Percentiles rank a stretch among this genome's conserved stretches.
Conservation (phyloP, 2,888 invertebrate species). For the Augochlorella aurata region DNA sequence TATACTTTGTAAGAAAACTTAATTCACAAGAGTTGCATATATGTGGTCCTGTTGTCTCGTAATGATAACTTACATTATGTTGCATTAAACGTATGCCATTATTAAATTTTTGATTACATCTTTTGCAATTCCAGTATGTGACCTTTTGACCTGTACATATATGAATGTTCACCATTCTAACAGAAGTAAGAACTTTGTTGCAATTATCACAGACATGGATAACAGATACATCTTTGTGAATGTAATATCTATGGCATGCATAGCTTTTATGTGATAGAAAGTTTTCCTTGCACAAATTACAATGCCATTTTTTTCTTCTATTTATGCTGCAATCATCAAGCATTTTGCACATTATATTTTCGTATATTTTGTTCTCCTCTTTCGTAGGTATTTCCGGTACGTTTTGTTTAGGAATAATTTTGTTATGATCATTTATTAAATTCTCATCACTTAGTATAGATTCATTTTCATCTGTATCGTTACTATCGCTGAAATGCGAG, state of each 20-base stretch:
- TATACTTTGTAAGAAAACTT: conserved; percentile 46
- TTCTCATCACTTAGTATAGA: background rate
- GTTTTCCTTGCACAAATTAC: conserved; percentile 55
- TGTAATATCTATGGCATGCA: conserved; percentile 61
- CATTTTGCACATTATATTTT: background rate
- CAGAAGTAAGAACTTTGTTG: conserved; percentile 63
- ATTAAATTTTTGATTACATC: conserved; percentile 58
- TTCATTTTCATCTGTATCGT: background rate
- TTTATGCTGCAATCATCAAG: background rate
- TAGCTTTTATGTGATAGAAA: conserved; percentile 61
- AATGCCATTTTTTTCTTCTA: conserved; percentile 52
- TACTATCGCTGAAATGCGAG: background rate
- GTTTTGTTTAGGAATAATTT: too few relatives aligned
- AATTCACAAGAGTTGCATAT: conserved; percentile 33
- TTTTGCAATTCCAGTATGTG: conserved; percentile 57
- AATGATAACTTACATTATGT: conserved; percentile 58
- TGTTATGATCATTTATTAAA: background rate
- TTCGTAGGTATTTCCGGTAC: background rate
- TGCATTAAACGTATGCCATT: conserved; percentile 55
- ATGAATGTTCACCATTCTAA: conserved; percentile 68
- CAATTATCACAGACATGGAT: conserved; percentile 70
- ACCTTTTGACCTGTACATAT: conserved; percentile 55
- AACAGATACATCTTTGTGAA: conserved; percentile 65
- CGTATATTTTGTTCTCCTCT: background rate
- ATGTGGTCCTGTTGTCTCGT: conserved; percentile 45